Evolutionary conservation across 2,797 vertebrate species (phyloP).

Genomic region (Uromys caudimaculatus): DNA sequence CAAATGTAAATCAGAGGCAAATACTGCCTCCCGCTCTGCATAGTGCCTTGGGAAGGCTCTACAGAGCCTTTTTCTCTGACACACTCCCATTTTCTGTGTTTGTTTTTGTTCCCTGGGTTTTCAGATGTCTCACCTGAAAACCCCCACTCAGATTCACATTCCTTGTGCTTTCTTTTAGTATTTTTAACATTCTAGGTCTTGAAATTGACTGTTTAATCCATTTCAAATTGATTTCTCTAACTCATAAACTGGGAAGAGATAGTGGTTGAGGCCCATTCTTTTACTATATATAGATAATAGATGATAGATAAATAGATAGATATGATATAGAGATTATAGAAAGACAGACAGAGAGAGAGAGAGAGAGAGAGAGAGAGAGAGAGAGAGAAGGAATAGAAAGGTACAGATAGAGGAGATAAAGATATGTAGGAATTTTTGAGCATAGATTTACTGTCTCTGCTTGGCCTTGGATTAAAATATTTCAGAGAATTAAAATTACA

Average conservation of each 20-base stretch:
- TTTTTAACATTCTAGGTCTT: neutral
- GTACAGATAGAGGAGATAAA: neutral
- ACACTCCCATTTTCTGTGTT: neutral
- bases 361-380: neutral
- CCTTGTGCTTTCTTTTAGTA: neutral
- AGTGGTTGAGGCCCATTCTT: neutral
- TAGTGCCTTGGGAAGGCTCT: neutral
- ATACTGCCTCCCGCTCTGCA: neutral
- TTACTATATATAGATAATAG: neutral
- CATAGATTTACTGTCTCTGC: neutral
- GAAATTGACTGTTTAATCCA: neutral
- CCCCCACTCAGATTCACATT: neutral
- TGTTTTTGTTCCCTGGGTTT: neutral
- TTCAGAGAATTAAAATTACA: neutral
- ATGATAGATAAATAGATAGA: neutral
- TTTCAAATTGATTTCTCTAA: conserved; percentile 16
- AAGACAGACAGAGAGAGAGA: neutral
- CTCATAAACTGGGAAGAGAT: neutral
- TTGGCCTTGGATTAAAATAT: neutral
- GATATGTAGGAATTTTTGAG: neutral
- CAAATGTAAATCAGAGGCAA: neutral
- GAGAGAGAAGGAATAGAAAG: neutral
- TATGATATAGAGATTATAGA: neutral
- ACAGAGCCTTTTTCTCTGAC: neutral
- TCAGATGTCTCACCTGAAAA: neutral